Evolutionary conservation across 2,888 invertebrate species (phyloP), one percentile per base, ranked within the genome.

Genomic region (Coremacera marginata): DNA sequence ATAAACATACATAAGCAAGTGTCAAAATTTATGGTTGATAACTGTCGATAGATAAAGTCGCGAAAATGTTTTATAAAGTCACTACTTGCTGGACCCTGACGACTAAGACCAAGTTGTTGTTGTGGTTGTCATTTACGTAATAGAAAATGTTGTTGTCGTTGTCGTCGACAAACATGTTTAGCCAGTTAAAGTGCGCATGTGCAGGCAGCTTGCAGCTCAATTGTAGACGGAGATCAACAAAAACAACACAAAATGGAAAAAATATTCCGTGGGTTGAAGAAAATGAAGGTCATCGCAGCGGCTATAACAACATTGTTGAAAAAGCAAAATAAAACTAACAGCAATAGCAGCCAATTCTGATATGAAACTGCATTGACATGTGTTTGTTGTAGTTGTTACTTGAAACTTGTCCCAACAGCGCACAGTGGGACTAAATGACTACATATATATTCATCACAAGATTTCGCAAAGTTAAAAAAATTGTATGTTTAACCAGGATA

Each of bases 91-190:
- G 37, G 65, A 65, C 31, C 65, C 31, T 34, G 34, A 68, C 71
- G 70, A 22, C 71, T 25, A 71, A 27, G 60, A 19, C 22, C 16
- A 52, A n/a, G 49, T 25, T 65, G 55, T 19, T 25, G 70, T 67
- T 67, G 37, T 55, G 8, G 19, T 52, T 68, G 68, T 51, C 37
- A 27, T 81, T 82, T 83, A 82, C 82, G 82, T 82, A 82, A 82
- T 37, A 63, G 74, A 22, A 16, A 16, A 57, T 68, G 72, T 55
- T 74, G 65, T 34, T 70, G 74, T 70, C 60, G 70, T 4, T n/a
- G 27, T 44, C 51, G 70, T 79, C 78, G 78, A 11, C 72, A 77
- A 44, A 71, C 77, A 81, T 76, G 77, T 81, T 80, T 83, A 83
- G 84, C 81, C 81, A 80, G 79, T 82, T 82, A 68, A 70, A 63